Base-by-base conservation (phyloP, 2,113 vertebrate genomes). In the Salvelinus namaycush region DNA sequence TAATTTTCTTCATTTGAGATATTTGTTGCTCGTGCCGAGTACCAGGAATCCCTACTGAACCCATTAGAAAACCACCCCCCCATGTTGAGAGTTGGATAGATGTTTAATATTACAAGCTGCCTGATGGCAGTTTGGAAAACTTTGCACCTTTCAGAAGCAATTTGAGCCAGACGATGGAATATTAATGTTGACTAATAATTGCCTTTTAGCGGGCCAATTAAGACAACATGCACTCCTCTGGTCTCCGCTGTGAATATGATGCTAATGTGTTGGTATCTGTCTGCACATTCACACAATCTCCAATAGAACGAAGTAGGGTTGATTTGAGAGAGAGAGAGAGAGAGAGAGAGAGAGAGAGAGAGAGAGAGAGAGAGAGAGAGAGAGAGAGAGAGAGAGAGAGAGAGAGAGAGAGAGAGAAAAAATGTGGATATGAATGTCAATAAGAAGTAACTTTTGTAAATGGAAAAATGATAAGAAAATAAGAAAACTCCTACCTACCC, bases 111-210 rank as follows among this genome's bases (percentile, higher is more conserved):
- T 82, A 81, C 80, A 82, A 67, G 78, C 81, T 84, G 83, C 13
- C 86, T 87, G 70, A 76, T 86, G 86, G 83, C 85, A 75, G 76
- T 85, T 90, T 76, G 57, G 39, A 79, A 79, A 70, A 82, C 82
- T 87, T 82, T 89, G 78, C 83, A 83, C 73, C 80, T 90, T 88
- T 75, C 83, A 87, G 87, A 89, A 54, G 16, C 51, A 18, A 54
- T 54, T 54, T 54, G 51, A 54, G 51, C 51, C 87, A 83, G 91
- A 86, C 80, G 77, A 89, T 87, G 82, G 88, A 92, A 92, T 93
- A 91, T 92, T 92, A 91, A 92, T 90, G 89, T 83, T 71, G 78
- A 86, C 90, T 90, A 91, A 92, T 92, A 90, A 89, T 89, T 89
- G 84, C 89, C 86, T 90, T 91, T 92, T 90, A 90, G 87, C 84